Evolutionary conservation across 1,140 invertebrate species (phyloP), one percentile per base, ranked within the genome.

Genomic region (Ceratina calcarata): DNA sequence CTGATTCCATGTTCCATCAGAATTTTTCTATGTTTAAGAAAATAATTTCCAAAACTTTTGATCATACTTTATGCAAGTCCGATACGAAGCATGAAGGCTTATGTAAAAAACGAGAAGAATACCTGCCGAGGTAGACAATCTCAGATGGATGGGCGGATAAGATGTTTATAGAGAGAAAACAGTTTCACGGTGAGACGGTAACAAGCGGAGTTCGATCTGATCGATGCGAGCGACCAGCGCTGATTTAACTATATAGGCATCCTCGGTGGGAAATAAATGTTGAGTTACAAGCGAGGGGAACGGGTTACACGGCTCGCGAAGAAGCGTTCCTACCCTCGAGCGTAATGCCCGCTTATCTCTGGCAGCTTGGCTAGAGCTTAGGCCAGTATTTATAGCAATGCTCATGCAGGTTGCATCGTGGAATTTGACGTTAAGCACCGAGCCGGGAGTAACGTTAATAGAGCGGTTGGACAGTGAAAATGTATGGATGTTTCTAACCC

Each of bases 161-260:
- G 78, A 45, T 58, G 60, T 69, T 85, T 85, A 73, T 77, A 77
- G 83, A 85, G 64, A 81, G 45, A 80, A 84, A 75, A 78, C 70
- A 75, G 70, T 58, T 82, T 80, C 67, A 61, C 57, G 77, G 51
- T 24, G 66, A 74, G 71, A 55, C 76, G 68, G 76, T 78, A 78
- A 78, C 76, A 71, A 78, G 76, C 27, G 18, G n/a, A 22, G 37
- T 4, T 32, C 3, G 24, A 24, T 18, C 58, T 78, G 76, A 78
- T 78, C 76, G 76, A 78, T 78, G 76, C 68, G 45, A 71, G 27
- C 68, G 68, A 55, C 58, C 57, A 15, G 68, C 76, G 76, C 71
- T 72, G 76, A 78, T 78, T 78, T 78, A 78, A 78, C 76, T 78
- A 78, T 78, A 32, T 32, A 32, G 27, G 27, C 27, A 32, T 32